These are phyloP conservation scores for Abscondita cerata DNA, from an alignment of 2,888 invertebrate genomes.

Conservation along the genomic window DNA sequence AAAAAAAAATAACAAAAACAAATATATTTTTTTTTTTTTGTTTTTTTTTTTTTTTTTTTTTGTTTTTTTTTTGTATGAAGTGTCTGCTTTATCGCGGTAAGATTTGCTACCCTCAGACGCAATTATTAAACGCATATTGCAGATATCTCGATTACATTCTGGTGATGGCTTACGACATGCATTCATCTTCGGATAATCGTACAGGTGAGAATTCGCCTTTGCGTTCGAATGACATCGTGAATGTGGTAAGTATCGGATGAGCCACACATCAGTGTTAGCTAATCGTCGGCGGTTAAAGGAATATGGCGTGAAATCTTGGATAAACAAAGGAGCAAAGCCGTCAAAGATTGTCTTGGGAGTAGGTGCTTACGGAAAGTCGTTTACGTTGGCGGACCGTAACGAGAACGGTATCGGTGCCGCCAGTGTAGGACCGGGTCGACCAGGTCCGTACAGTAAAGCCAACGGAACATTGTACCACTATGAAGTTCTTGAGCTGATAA, in stretches of 20 bases:
- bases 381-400: conserved; percentile 26
- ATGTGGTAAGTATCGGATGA: conserved; percentile 21
- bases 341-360: conserved; percentile 41
- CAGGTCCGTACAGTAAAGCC: conserved; percentile 14
- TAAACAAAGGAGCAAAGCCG: conserved; percentile 18
- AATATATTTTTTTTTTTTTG: too few species aligned
- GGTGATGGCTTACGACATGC: conserved; percentile 28
- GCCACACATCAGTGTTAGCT: too few species aligned
- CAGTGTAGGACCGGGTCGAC: conserved; percentile 26
- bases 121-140: neutral
- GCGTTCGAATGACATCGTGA: conserved; percentile 15
- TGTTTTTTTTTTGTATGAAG: too few species aligned
- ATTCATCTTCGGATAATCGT: conserved; percentile 14
- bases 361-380: conserved; percentile 40
- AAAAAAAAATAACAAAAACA: too few species aligned
- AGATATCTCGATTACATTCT: conserved; percentile 22
- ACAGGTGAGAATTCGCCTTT: conserved; percentile 26
- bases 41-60: too few species aligned
- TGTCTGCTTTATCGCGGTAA: conserved; percentile 22
- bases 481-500: conserved; percentile 17
- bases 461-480: conserved; percentile 18
- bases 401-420: conserved; percentile 35
- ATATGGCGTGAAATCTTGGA: conserved; percentile 20
- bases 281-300: neutral
- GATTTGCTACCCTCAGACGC: neutral